Base-by-base conservation (phyloP, 30 jellyfish, hydroid and myxozoan species). In the Aurelia aurita complex sp. Pacific region DNA sequence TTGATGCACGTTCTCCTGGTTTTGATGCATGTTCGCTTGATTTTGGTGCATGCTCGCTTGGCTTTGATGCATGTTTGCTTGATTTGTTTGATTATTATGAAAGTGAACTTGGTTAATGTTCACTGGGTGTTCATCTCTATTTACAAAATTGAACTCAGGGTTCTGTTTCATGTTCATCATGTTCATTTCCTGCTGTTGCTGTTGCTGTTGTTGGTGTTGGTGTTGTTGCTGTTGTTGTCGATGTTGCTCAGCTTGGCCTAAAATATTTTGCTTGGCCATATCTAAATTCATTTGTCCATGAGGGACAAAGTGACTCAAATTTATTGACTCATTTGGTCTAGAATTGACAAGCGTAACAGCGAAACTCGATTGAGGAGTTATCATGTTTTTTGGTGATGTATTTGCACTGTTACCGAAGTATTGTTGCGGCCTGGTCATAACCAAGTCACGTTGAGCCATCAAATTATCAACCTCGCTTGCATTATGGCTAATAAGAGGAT, bases 391-490 rank as follows among this genome's bases (percentile, higher is more conserved):
- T n/a, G 80, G 35, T 9, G 89, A 50, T 5, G 84, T 36, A 15
- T 33, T 79, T 29, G 57, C 53, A 36, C 67, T 19, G 13, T 19
- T 36, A 67, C n/a, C 34, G 19, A 79, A 67, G 54, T 64, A 79
- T 43, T 79, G 81, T 42, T 64, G 79, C 36, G 67, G 71, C 60
- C 42, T 79, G 36, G 15, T 62, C 43, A 63, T 67, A 2, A 61
- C 78, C 10, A 62, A 11, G 55, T 77, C 73, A 40, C 64, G 80
- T 23, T 79, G 62, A 38, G 42, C 64, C 23, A 79, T 46, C 53
- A 79, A 79, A 43, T 46, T 52, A 9, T 33, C 60, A 19, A 79
- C 89, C 80, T 79, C 81, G 73, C 16, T 65, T 11, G 15, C 89
- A 67, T 50, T 40, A 33, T 79, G 89, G 61, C 73, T 79, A 19